These are phyloP conservation scores for Halocynthia roretzi DNA, from an alignment of 23 tunicate genomes.

Conservation along the genomic window DNA sequence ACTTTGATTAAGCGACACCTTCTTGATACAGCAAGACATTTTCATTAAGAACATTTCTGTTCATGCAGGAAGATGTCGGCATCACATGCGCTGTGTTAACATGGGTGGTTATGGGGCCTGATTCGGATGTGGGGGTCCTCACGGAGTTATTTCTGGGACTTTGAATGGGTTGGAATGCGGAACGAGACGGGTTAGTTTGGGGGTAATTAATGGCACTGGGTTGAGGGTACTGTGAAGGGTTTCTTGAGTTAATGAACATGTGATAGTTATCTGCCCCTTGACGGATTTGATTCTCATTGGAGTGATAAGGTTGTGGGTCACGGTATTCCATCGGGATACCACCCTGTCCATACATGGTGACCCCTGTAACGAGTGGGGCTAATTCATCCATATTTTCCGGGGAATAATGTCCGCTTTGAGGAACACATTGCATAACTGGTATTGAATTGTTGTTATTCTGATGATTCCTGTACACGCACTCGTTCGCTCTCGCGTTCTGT, in stretches of 20 bases:
- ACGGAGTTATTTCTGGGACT: constrained; percentile 4
- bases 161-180: constrained; percentile 29
- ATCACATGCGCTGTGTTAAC: constrained; percentile 11
- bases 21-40: constrained; percentile 13
- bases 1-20: background rate
- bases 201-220: background rate
- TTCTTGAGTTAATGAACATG: background rate
- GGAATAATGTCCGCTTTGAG: background rate
- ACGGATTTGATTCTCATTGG: background rate
- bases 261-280: background rate
- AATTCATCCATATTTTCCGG: constrained; percentile 9
- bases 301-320: background rate
- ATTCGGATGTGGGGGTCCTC: constrained; percentile 16
- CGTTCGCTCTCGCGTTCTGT: background rate
- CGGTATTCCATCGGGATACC: no score
- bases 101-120: constrained; percentile 15
- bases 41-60: constrained; percentile 9
- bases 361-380: constrained; percentile 1
- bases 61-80: constrained; percentile 19
- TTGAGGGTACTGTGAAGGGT: background rate
- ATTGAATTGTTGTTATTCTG: constrained; percentile 7
- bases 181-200: background rate
- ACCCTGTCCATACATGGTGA: background rate
- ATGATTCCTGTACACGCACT: background rate
- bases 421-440: background rate